Conservation (phyloP, 2,888 invertebrate genomes). For the Synergus laeviventris region DNA sequence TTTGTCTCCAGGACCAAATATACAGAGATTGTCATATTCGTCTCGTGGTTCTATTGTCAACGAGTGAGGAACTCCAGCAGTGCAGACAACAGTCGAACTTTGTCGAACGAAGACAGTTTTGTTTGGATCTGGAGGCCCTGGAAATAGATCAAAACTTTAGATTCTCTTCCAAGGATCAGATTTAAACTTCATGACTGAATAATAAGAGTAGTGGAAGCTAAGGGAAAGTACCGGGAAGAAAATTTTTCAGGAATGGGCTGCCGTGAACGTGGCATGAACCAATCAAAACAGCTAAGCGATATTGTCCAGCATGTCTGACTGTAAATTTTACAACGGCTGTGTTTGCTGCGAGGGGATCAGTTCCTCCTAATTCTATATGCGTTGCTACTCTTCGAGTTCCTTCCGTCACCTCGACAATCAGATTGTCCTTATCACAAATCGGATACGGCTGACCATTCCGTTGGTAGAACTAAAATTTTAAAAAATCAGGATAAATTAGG, state of each 20-base stretch:
- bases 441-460: constrained; percentile 96
- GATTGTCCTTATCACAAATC: constrained; percentile 94
- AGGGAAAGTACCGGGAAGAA: constrained; percentile 81
- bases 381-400: constrained; percentile 90
- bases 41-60: constrained; percentile 94
- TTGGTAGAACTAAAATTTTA: constrained; percentile 85
- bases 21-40: constrained; percentile 91
- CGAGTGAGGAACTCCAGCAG: constrained; percentile 85
- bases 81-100: constrained; percentile 90
- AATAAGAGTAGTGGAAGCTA: background rate
- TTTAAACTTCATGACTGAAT: background rate
- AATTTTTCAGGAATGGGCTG: constrained; percentile 90
- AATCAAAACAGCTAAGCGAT: constrained; percentile 90
- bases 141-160: background rate
- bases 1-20: constrained; percentile 80
- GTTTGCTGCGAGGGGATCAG: constrained; percentile 90
- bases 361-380: constrained; percentile 90
- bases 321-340: constrained; percentile 94
- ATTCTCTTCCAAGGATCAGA: background rate
- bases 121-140: constrained; percentile 88
- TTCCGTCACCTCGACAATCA: constrained; percentile 91
- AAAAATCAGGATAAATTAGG: background rate
- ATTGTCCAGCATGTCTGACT: constrained; percentile 92
- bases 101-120: constrained; percentile 90
- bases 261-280: constrained; percentile 89